Evolutionary conservation across 2,888 invertebrate species (phyloP).

Genomic region (Leucoptera coffeella): DNA sequence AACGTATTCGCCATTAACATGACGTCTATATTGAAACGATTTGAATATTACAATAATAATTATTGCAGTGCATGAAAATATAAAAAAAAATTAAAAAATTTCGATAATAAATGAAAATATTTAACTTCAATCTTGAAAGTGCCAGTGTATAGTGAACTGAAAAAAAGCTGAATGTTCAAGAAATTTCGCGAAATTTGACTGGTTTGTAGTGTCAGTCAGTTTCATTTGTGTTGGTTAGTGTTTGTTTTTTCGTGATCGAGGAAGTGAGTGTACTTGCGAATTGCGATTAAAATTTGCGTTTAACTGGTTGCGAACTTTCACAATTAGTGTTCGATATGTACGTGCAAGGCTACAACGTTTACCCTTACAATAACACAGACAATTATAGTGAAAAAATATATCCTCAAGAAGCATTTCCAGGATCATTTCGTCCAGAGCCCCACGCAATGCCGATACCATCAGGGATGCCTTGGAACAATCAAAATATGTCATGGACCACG

Average conservation of each 20-base stretch:
- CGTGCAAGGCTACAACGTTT: slow-evolving; percentile 27
- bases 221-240: too few species aligned
- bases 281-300: not conserved
- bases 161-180: slow-evolving; percentile 1
- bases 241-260: not conserved
- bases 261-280: not conserved
- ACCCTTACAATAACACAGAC: slow-evolving; percentile 26
- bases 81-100: too few species aligned
- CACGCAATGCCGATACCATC: slow-evolving; percentile 34
- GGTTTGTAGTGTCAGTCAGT: not conserved
- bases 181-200: not conserved
- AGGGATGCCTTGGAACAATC: slow-evolving; percentile 45
- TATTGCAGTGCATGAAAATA: too few species aligned
- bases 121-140: too few species aligned
- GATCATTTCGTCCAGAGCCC: slow-evolving; percentile 16
- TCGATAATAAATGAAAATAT: too few species aligned
- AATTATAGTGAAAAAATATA: slow-evolving; percentile 33
- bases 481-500: slow-evolving; percentile 48
- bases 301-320: not conserved
- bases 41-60: too few species aligned
- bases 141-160: too few species aligned
- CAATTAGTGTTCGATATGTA: slow-evolving; percentile 31
- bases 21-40: too few species aligned
- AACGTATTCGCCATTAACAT: too few species aligned
- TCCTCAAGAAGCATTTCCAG: slow-evolving; percentile 25